A percentile compares a stretch with the other conserved stretches of the same genome.
Conservation (phyloP, 2,888 invertebrate genomes). For the Pardosa pseudoannulata region DNA sequence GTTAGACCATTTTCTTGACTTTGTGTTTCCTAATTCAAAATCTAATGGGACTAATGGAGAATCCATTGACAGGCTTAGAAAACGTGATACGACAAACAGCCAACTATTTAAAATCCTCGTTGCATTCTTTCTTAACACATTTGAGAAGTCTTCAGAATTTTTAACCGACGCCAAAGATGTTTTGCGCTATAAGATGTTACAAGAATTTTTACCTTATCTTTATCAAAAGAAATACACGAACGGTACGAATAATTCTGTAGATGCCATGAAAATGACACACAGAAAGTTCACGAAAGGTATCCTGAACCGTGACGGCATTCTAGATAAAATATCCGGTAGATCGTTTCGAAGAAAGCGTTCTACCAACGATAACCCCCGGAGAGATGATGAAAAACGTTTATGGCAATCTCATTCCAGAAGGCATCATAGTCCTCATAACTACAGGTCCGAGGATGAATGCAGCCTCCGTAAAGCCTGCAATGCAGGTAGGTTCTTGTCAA, state of each 20-base stretch:
- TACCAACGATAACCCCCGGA: background rate
- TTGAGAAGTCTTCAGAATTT: background rate
- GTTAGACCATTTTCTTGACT: constrained; percentile 53
- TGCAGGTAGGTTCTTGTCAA: constrained; percentile 57
- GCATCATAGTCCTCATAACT: background rate
- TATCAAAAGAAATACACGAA: background rate
- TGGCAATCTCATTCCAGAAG: constrained; percentile 34
- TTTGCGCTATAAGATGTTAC: background rate
- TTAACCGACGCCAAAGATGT: background rate
- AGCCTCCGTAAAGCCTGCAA: constrained; percentile 51
- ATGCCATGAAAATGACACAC: background rate
- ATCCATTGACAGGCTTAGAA: background rate
- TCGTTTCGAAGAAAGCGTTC: constrained; percentile 23
- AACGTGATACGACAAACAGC: background rate
- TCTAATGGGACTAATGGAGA: background rate
- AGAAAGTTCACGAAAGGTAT: background rate
- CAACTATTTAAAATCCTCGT: background rate
- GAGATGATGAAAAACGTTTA: constrained; percentile 26
- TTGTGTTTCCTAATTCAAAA: constrained; percentile 37
- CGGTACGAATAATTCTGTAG: background rate
- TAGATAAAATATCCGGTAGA: background rate
- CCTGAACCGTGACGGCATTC: background rate
- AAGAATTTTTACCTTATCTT: constrained; percentile 10
- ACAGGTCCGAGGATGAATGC: constrained; percentile 32
- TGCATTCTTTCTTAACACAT: background rate